A percentile compares a stretch with the other conserved stretches of the same genome.
Conservation (phyloP, 1,140 invertebrate genomes). For the Pteromalus puparum region DNA sequence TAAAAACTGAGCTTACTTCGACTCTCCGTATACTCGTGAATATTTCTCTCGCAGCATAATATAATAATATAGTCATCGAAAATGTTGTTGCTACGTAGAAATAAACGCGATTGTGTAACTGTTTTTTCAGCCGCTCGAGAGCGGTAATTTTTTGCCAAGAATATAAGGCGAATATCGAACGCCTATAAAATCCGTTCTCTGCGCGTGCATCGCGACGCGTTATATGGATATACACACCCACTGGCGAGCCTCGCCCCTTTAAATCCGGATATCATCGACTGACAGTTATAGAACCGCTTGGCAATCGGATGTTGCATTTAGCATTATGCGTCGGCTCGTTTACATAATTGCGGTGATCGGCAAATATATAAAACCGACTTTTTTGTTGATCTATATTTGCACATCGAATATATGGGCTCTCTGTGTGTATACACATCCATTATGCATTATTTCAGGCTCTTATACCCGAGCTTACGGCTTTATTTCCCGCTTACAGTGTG, state of each 20-base stretch:
- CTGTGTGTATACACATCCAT: not conserved
- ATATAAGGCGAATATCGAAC: too few species aligned
- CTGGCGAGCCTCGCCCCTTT: slow-evolving; percentile 8
- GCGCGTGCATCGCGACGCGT: too few species aligned
- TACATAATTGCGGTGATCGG: slow-evolving; percentile 9
- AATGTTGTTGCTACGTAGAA: too few species aligned
- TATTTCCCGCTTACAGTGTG: not conserved
- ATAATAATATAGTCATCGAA: too few species aligned
- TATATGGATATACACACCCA: slow-evolving; percentile 9
- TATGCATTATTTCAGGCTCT: not conserved
- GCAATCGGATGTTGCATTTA: not conserved
- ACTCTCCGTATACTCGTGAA: not conserved
- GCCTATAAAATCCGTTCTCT: too few species aligned
- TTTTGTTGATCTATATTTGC: not conserved
- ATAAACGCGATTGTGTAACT: too few species aligned
- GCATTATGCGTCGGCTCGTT: not conserved
- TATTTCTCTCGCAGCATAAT: too few species aligned
- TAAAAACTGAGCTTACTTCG: not conserved
- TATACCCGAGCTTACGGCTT: not conserved
- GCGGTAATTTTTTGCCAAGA: too few species aligned
- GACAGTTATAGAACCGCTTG: not conserved
- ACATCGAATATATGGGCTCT: not conserved
- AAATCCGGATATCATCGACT: slow-evolving; percentile 25
- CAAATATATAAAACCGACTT: not conserved
- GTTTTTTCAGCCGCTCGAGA: too few species aligned